Evolutionary conservation across 2,113 vertebrate genomes (phyloP), one percentile per base, ranked within the genome.

Genomic region (Cynocephalus volans): DNA sequence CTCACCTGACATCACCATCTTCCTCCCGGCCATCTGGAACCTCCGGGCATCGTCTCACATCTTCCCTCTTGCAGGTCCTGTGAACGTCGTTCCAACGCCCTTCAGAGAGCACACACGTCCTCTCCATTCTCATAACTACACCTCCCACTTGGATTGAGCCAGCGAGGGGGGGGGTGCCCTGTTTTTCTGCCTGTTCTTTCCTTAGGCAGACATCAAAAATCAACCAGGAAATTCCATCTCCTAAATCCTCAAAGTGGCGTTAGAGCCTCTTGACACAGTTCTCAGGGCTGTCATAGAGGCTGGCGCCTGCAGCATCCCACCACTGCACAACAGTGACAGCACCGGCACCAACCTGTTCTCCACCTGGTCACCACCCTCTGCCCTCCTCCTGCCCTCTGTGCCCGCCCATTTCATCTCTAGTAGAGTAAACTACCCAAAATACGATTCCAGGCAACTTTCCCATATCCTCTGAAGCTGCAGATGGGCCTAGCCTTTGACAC

Each of bases 1-100:
- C 69, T 45, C 79, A 17, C 13, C n/a, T 9, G 23, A 41, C 23
- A 2, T 24, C 2, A 8, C 24, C 3, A 6, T 17, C 21, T 5
- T 41, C n/a, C n/a, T 41, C 76, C 56, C n/a, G 5, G 80, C 24
- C 26, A 41, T 6, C 36, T 5, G 8, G 26, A 15, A 62, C 24
- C 5, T 23, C 15, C 1, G 7, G 36, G 8, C 41, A 1, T 11
- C 24, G 1, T 28, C 58, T 15, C 36, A 45, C 41, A 33, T 12
- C 13, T 3, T 10, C 11, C 36, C 58, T 41, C 80, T 36, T 17
- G 41, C 9, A 17, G 12, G 6, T 26, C 58, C 36, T 45, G 36
- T 11, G 26, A 62, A 10, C 19, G 11, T 45, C 36, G 8, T 45
- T 9, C 45, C 36, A 14, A 41, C 6, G 5, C n/a, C 8, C 18